Evolutionary conservation across 2,888 invertebrate species (phyloP), one percentile per base, ranked within the genome.

Genomic region (Cantharis lateralis): DNA sequence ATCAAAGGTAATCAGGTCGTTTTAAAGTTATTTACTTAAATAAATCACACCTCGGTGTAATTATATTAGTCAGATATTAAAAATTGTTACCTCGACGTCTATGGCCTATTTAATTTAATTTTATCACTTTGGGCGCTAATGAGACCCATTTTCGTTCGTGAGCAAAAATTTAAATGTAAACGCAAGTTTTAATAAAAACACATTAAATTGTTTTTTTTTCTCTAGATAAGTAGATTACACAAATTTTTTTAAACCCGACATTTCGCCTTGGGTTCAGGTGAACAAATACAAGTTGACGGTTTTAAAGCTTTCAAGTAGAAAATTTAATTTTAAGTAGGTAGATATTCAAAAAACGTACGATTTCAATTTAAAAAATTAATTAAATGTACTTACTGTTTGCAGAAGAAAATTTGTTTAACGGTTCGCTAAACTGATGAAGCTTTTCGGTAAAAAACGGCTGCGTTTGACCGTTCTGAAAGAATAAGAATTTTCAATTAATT

Each of bases 401-500:
- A 75, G 89, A 87, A 82, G 90, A 88, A 87, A 90, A 90, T 87
- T 89, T 89, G 80, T 89, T 88, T 80, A 89, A 85, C 72, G 89
- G 89, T 82, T 90, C 90, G 73, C 89, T 89, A 84, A 90, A 89
- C 82, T 89, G 89, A 75, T 89, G 89, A 72, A 90, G 86, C 82
- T 89, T 87, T 79, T 90, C 90, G 76, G 89, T 89, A 78, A 89
- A 86, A 83, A 89, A 90, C 81, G 88, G 89, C 80, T 87, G 86
- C 62, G 88, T 86, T 72, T 88, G 86, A 78, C 86, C 85, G 80
- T 86, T 89, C 90, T 90, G 88, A 74, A 88, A 89, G 82, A 81
- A 84, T n/a, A 66, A n/a, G 64, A 10, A 66, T 20, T 66, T 48
- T 66, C 10, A 63, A 66, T 66, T 66, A 66, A 66, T 66, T 66